Evolutionary conservation across 1,140 invertebrate species (phyloP), one percentile per base, ranked within the genome.

Genomic region (Rhyzopertha dominica): DNA sequence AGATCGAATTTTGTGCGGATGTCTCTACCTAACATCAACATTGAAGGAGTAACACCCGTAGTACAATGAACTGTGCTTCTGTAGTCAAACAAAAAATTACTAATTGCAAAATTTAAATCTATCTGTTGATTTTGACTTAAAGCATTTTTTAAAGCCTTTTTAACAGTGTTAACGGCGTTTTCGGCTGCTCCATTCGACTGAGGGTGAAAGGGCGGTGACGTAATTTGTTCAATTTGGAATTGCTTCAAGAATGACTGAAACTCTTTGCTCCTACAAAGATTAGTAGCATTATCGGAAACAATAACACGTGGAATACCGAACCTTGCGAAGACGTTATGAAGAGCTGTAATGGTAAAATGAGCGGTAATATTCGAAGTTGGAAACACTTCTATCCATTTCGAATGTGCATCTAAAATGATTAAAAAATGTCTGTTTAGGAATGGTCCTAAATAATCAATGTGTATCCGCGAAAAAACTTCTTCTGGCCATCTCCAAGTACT

Each of bases 81-180:
- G 39, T 57, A 57, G 26, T 50, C 39, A 13, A 59, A 52, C 25
- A 59, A 49, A 51, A 54, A 57, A 19, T 40, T 20, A 28, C 16
- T 36, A 5, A 45, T 24, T 36, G 32, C n/a, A 12, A 19, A 20
- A 25, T 28, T 25, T 16, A 34, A 37, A 23, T 32, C 14, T 19
- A 40, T 9, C 5, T 29, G 17, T 8, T 37, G 20, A 23, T 37
- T 34, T 34, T 48, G 25, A 13, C 37, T 14, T 31, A 48, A 4
- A 28, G 54, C 55, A 32, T 48, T 53, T 34, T 66, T 64, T 13
- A 68, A 52, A 5, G 41, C 49, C 38, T 57, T 61, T 49, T 70
- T 70, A 23, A 70, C 50, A 2, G 46, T 62, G 55, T 64, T 61
- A 1, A 71, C 68, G 1, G 61, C 51, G 32, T 70, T 63, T 51